These are phyloP conservation scores for Sorex maritimensis DNA, from an alignment of 2,797 vertebrate genomes.

Conservation along the genomic window DNA sequence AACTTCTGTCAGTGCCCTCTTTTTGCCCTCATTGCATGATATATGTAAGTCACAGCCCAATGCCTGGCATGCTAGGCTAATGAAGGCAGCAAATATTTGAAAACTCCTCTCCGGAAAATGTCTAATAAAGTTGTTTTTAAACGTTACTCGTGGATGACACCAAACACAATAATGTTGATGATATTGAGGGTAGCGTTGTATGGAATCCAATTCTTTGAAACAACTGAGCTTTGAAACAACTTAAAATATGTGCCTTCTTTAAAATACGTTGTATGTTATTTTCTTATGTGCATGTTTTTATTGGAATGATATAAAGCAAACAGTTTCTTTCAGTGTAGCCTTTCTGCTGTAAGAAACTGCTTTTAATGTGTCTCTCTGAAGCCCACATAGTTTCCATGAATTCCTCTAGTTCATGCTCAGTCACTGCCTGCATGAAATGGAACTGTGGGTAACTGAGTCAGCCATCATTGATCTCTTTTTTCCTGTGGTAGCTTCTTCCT, in stretches of 20 bases:
- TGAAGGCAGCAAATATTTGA: neutral
- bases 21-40: neutral
- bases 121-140: neutral
- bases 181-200: neutral
- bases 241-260: neutral
- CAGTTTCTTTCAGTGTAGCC: neutral
- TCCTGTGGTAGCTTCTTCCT: neutral
- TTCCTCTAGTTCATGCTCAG: neutral
- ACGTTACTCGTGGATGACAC: neutral
- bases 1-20: neutral
- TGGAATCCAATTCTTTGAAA: neutral
- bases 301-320: neutral
- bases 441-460: neutral
- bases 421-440: neutral
- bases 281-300: accelerated
- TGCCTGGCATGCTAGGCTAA: neutral
- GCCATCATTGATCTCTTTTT: neutral
- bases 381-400: neutral
- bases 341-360: neutral
- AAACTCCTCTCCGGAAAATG: neutral
- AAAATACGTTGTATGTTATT: accelerated
- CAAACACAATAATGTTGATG: no score
- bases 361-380: neutral
- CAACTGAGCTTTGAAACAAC: no score
- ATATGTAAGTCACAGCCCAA: neutral